Conservation (phyloP, 2,888 invertebrate genomes). For the Diplazon laetatorius region DNA sequence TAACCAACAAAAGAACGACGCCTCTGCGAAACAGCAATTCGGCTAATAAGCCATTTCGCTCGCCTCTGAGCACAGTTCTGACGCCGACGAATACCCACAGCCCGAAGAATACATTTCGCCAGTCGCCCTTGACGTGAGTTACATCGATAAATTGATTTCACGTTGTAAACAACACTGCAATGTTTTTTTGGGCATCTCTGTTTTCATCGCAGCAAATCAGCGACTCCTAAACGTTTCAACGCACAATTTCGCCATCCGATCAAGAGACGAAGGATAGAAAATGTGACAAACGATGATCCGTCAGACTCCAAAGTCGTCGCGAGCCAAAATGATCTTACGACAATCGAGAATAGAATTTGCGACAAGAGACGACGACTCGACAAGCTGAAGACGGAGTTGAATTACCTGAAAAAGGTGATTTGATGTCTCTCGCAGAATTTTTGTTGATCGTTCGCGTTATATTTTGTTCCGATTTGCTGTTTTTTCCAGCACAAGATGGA, state of each 20-base stretch:
- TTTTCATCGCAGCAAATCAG: constrained; percentile 46
- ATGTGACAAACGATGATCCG: constrained; percentile 21
- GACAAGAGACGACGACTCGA: constrained; percentile 79
- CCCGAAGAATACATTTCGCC: constrained; percentile 23
- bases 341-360: constrained; percentile 82
- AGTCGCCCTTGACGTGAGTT: constrained; percentile 53
- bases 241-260: constrained; percentile 50
- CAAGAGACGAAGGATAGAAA: constrained; percentile 62
- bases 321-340: constrained; percentile 82
- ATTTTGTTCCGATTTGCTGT: constrained; percentile 63
- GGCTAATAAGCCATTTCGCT: constrained; percentile 73
- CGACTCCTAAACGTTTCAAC: constrained; percentile 61
- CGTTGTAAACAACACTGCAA: no score
- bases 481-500: constrained; percentile 82
- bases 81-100: constrained; percentile 54
- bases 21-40: constrained; percentile 71
- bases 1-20: constrained; percentile 57
- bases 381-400: constrained; percentile 64
- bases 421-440: not conserved
- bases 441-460: not conserved
- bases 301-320: constrained; percentile 2
- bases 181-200: constrained; percentile 11
- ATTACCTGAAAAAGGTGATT: constrained; percentile 69
- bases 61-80: constrained; percentile 67
- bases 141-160: no score